phyloP scores from a whole-genome alignment of 2,113 vertebrate species.

The Tyto alba region DNA sequence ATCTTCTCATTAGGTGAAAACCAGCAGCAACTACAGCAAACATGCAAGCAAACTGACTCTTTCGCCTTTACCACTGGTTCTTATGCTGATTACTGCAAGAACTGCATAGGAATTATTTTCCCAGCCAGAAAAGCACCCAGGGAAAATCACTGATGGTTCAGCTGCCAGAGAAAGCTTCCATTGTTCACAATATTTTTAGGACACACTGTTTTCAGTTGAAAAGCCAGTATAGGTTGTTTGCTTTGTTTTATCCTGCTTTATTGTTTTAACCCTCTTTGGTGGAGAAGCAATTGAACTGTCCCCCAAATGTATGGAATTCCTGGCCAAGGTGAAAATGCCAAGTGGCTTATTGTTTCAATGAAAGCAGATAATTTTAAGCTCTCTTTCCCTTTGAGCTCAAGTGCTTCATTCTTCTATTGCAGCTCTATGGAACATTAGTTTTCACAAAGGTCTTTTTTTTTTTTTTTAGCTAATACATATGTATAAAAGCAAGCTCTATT shows the following conservation, averaged over 20 bases:
- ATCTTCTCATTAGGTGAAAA: neutral
- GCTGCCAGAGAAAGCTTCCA: neutral
- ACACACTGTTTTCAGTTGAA: neutral
- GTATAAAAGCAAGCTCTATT: neutral
- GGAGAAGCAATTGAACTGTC: neutral
- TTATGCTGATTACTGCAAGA: neutral
- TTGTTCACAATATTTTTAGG: neutral
- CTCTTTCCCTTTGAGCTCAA: conserved; percentile 3
- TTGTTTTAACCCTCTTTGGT: neutral
- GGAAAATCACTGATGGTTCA: neutral
- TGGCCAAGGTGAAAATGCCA: neutral
- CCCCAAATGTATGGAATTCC: neutral
- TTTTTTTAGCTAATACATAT: neutral
- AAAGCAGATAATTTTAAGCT: conserved; percentile 22
- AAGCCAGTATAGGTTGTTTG: neutral
- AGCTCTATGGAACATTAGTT: neutral
- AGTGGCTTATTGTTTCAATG: conserved; percentile 9
- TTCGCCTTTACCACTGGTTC: neutral
- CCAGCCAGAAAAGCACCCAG: neutral
- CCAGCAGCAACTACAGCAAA: neutral
- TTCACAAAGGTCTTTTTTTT: neutral
- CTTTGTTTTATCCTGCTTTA: neutral
- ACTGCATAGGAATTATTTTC: neutral
- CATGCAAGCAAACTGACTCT: neutral
- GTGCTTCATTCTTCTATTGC: neutral